Base-by-base conservation (phyloP, 2,797 vertebrate genomes). In the Macropodus opercularis region DNA sequence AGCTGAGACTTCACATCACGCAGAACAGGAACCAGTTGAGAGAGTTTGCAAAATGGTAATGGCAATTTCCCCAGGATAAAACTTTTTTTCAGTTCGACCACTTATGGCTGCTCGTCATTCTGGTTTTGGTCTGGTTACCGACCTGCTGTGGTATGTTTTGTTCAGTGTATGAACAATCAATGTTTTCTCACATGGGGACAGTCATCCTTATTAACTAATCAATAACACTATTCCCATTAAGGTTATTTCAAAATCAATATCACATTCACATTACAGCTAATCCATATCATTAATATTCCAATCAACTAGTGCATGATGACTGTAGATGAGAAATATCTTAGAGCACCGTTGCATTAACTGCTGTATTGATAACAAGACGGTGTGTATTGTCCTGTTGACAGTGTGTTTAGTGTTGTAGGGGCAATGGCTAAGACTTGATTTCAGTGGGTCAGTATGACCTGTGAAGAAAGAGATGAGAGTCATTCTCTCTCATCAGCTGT, bases 181-280 rank as follows among this genome's bases (percentile, higher is more conserved):
- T 89, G 39, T 35, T 40, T 43, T 49, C 66, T 58, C 80, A 66
- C 66, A 24, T 3, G 52, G 72, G 74, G 39, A 63, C 63, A 22
- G 63, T 74, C 65, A 50, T 38, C 24, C 61, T 85, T 82, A 84
- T 80, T 84, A 75, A 54, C 58, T 52, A 66, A 84, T 88, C 87
- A 64, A 87, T 89, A 83, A 22, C 26, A 13, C 67, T 29, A 70
- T 74, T 81, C 59, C 62, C 69, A 73, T 84, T 77, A 53, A 66
- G 76, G 62, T 73, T 79, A 68, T 74, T 79, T 72, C 50, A 54
- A n/a, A 62, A 83, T 88, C 85, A 68, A 85, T 87, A 65, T 42
- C 10, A 44, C 63, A 68, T 77, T 77, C 68, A 74, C 65, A 81
- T 81, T 61, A 67, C 32, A 81, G 66, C 67, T 24, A 42, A 79